phyloP scores from a whole-genome alignment of 2,113 vertebrate genomes.

The Butastur rufipennis region DNA sequence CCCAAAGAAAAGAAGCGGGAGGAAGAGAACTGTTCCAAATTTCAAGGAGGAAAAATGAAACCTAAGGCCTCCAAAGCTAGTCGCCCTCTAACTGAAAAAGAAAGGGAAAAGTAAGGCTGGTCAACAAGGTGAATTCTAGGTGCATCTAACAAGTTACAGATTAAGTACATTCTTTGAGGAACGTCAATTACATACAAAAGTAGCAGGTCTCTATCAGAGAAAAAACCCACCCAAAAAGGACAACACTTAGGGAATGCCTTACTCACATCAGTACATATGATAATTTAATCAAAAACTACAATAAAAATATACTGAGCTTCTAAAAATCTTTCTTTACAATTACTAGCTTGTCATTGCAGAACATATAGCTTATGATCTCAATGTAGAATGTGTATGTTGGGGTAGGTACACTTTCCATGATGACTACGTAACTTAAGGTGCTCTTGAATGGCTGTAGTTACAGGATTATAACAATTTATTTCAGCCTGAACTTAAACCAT shows the following conservation, averaged over 20 bases:
- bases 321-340: neutral
- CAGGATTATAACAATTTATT: neutral
- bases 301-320: neutral
- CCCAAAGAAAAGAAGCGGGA: neutral
- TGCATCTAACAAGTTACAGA: neutral
- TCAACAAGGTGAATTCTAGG: neutral
- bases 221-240: neutral
- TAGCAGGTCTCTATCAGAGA: neutral
- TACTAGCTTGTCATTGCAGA: neutral
- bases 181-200: neutral
- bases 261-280: neutral
- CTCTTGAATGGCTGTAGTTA: neutral
- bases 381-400: neutral
- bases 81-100: neutral
- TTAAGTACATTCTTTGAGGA: neutral
- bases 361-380: neutral
- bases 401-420: neutral
- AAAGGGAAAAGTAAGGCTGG: neutral
- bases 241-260: neutral
- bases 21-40: neutral
- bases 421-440: neutral
- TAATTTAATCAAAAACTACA: neutral
- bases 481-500: neutral
- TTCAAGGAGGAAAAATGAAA: neutral
- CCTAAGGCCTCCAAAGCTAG: neutral